phyloP scores from a whole-genome alignment of 2,113 vertebrate species.

The Boulengeromyrus knoepffleri region DNA sequence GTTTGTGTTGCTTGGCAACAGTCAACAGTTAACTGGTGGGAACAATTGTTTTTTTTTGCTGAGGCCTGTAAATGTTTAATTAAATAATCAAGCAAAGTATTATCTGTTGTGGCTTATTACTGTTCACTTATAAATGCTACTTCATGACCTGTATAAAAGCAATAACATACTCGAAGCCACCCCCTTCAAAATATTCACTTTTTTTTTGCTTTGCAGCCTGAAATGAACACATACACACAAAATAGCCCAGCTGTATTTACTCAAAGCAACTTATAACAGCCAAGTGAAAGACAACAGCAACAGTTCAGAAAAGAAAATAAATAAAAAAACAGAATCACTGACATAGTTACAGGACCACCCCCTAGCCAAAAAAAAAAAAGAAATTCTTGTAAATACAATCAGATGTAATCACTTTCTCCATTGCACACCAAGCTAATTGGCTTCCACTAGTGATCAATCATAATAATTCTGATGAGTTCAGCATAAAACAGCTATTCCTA shows the following conservation, averaged over 20 bases:
- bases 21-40: background rate
- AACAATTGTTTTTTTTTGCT: background rate
- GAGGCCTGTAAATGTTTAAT: background rate
- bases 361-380: background rate
- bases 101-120: background rate
- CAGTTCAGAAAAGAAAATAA: background rate
- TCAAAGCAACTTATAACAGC: background rate
- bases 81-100: background rate
- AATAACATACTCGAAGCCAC: background rate
- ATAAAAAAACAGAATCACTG: background rate
- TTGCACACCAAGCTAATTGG: background rate
- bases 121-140: background rate
- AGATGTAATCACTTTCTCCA: background rate
- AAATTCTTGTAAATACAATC: background rate
- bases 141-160: background rate
- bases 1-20: background rate
- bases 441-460: background rate
- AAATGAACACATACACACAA: background rate
- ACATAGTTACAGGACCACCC: background rate
- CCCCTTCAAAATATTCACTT: no score
- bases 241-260: background rate
- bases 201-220: background rate
- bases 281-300: background rate
- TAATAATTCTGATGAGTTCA: background rate
- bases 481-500: background rate